phyloP scores from a whole-genome alignment of 2,113 vertebrate species.

The Plectropomus leopardus region DNA sequence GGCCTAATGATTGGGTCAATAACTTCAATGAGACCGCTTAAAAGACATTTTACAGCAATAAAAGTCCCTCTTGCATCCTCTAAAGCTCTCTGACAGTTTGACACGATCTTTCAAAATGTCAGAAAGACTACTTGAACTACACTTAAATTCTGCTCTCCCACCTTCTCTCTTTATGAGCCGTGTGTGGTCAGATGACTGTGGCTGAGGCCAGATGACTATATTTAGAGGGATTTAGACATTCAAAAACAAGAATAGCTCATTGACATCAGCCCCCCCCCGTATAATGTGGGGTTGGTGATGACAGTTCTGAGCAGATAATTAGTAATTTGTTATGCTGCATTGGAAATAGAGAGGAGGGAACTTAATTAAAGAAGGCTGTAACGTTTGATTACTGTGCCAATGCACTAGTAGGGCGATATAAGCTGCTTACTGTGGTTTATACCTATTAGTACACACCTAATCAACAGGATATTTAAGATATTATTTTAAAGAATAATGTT shows the following conservation, averaged over 20 bases:
- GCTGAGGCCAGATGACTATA: background rate
- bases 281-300: background rate
- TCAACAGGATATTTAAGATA: background rate
- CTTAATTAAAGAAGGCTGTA: background rate
- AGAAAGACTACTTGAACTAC: background rate
- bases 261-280: background rate
- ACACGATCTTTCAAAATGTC: background rate
- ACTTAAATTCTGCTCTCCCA: background rate
- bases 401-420: background rate
- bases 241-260: background rate
- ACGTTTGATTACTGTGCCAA: background rate
- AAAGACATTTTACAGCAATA: background rate
- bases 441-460: background rate
- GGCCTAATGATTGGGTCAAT: background rate
- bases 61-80: background rate
- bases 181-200: background rate
- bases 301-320: conserved; percentile 21
- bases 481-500: background rate
- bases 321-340: conserved; percentile 6
- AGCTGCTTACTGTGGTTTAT: background rate
- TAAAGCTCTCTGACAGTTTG: background rate
- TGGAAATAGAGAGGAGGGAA: background rate
- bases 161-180: background rate
- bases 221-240: background rate
- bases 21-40: background rate